Base-by-base conservation (phyloP, 1,140 invertebrate genomes). In the Pectinophora gossypiella region DNA sequence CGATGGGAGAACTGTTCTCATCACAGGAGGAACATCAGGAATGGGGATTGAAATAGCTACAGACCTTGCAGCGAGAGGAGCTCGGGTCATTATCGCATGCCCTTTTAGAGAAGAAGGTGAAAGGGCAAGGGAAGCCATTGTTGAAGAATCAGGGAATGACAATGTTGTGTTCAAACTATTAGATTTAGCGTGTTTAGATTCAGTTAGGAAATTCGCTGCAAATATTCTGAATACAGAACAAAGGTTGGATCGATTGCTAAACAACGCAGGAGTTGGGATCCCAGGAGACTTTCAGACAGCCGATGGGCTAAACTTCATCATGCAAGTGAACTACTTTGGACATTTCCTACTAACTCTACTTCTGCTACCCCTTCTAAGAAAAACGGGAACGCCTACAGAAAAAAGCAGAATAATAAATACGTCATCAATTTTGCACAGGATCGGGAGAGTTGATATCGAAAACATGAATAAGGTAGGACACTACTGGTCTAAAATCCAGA, bases 1-100 rank as follows among this genome's bases (percentile, higher is more conserved):
- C n/a, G n/a, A n/a, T 54, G 91, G 89, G 0, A 95, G 95, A 87
- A 90, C 94, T 5, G 89, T 92, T 1, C 90, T 97, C 23, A 86
- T 97, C n/a, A 96, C 95, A 10, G 95, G 96, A 43, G 91, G 93
- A 3, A 96, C 94, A 72, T 91, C 91, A 43, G 96, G 95, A 1
- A 95, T 97, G 76, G 96, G 96, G 2, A 92, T 93, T 81, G 92
- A 93, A 76, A 92, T 93, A 23, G 92, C 91, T 0, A 68, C 76
- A 48, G 91, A 92, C 54, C 83, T 95, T 48, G 94, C 93, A 1
- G 87, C 80, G 59, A 69, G 91, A 66, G 90, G 92, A 16, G 95
- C 94, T 0, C 90, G 89, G 68, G 91, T 96, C n/a, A 90, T 95
- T 36, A 87, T 96, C 75, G 94, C 93, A 7, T 96, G 95, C 75